Evolutionary conservation across 2,113 vertebrate genomes (phyloP).

Genomic region (Ovibos moschatus): DNA sequence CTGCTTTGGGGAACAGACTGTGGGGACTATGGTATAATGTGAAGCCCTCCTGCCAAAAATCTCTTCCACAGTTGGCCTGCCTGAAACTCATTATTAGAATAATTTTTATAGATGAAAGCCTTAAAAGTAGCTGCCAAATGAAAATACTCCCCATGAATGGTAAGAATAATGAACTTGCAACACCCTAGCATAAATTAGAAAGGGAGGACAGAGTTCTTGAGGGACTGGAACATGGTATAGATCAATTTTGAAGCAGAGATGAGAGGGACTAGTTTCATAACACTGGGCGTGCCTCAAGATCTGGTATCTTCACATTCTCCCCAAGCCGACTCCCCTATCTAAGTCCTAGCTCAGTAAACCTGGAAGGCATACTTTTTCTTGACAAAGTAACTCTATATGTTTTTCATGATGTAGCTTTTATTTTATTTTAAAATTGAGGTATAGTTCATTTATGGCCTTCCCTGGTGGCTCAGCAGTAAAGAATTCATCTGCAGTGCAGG

Average conservation of each 20-base stretch:
- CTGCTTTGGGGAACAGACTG: not conserved
- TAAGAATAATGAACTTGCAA: not conserved
- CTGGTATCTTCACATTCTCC: not conserved
- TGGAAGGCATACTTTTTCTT: not conserved
- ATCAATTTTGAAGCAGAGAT: not conserved
- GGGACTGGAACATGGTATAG: not conserved
- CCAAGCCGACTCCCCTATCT: not conserved
- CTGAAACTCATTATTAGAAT: conserved; percentile 37
- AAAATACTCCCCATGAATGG: not conserved
- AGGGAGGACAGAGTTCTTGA: not conserved
- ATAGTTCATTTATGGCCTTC: not conserved
- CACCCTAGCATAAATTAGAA: not conserved
- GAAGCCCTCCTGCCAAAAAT: not conserved
- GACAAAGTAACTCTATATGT: not conserved
- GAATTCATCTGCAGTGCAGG: not conserved
- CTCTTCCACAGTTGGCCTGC: not conserved
- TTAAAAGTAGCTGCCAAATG: conserved; percentile 7
- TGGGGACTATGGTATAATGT: not conserved
- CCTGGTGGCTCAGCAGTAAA: not conserved
- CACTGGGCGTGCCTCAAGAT: not conserved
- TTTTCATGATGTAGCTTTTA: not conserved
- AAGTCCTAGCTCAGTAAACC: not conserved
- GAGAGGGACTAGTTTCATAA: not conserved
- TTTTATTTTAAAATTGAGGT: not conserved
- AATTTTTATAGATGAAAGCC: conserved; percentile 34